A percentile compares a stretch with the other conserved stretches of the same genome.
Evolutionary conservation across 37 sponge, comb jelly and placozoan species (phyloP).

Genomic region (Aphrocallistes beatrix): DNA sequence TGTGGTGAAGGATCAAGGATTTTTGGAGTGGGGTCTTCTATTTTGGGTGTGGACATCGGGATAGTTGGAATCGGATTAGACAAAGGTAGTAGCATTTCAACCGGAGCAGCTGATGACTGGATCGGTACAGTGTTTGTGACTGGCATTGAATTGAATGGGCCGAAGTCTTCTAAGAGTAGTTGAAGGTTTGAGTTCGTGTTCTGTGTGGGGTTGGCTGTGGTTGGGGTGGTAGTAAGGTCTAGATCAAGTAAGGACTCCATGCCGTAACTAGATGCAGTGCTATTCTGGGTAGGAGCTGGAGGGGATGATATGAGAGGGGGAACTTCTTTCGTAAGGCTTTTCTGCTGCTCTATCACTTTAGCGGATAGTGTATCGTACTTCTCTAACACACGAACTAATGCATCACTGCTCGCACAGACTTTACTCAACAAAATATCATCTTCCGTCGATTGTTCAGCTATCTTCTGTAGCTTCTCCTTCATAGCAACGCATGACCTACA

Average conservation of each 20-base stretch:
- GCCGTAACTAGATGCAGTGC: background rate
- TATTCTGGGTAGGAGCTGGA: background rate
- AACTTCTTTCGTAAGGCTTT: background rate
- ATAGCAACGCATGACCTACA: background rate
- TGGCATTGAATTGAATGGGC: constrained; percentile 4
- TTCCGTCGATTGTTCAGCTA: background rate
- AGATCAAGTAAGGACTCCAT: background rate
- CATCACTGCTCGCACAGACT: background rate
- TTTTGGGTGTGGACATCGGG: background rate
- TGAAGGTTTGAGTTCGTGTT: background rate
- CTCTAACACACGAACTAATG: background rate
- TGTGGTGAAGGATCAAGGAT: too few species aligned
- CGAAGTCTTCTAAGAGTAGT: background rate
- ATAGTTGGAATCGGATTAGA: background rate
- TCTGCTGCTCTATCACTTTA: background rate
- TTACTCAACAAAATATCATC: background rate
- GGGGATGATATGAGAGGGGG: background rate
- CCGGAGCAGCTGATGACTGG: too few species aligned
- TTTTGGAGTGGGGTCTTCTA: background rate
- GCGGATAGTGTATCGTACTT: background rate
- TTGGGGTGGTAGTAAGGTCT: background rate
- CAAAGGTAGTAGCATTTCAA: too few species aligned
- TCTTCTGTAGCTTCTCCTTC: background rate
- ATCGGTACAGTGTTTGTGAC: too few species aligned
- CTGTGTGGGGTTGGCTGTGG: background rate